Evolutionary conservation across 2,113 vertebrate species (phyloP).

Genomic region (Dendrocopos noguchii): DNA sequence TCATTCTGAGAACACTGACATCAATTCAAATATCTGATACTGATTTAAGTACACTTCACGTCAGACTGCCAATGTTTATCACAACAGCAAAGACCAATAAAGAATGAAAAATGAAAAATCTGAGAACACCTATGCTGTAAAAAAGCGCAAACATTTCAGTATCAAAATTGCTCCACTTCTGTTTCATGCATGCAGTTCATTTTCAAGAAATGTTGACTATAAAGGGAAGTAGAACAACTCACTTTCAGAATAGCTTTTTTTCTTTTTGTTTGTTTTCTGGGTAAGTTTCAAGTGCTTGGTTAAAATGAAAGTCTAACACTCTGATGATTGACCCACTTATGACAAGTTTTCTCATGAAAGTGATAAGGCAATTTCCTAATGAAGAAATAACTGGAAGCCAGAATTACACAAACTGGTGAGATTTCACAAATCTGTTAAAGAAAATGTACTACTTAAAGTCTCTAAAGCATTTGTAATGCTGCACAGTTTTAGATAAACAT

Average conservation of each 20-base stretch:
- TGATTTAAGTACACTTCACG: neutral
- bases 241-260: neutral
- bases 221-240: neutral
- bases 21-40: neutral
- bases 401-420: neutral
- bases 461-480: neutral
- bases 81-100: neutral
- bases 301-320: neutral
- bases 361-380: neutral
- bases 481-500: neutral
- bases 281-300: neutral
- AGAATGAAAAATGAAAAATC: neutral
- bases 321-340: fast-evolving
- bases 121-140: neutral
- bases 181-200: neutral
- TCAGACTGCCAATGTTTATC: neutral
- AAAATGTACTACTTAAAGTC: neutral
- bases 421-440: neutral
- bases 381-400: neutral
- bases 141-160: neutral
- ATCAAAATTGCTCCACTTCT: neutral
- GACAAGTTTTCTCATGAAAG: neutral
- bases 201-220: neutral
- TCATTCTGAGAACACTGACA: neutral
- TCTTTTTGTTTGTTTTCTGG: neutral